Conservation (phyloP, 2,797 vertebrate genomes). For the Poeciliopsis turneri region DNA sequence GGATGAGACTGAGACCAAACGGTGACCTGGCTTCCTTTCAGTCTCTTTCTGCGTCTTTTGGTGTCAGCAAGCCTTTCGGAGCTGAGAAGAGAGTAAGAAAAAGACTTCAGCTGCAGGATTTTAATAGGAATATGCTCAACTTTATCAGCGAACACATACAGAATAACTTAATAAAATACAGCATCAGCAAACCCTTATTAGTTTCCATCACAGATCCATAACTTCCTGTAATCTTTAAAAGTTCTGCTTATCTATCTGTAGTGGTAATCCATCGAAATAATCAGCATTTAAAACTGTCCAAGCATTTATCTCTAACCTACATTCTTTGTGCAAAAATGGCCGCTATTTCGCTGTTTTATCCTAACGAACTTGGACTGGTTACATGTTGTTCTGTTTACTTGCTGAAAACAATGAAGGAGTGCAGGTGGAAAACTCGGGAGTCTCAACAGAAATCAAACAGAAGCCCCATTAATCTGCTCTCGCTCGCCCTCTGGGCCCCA, state of each 20-base stretch:
- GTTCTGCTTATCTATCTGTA: neutral
- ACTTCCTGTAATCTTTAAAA: neutral
- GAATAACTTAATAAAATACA: neutral
- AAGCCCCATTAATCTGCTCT: conserved; percentile 29
- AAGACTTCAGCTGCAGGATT: conserved; percentile 1
- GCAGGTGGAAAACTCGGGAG: conserved; percentile 10
- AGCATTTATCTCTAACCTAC: neutral
- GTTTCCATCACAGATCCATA: neutral
- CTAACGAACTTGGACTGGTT: conserved; percentile 11
- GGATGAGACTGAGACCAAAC: conserved; percentile 21
- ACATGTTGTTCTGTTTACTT: neutral
- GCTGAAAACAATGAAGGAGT: neutral
- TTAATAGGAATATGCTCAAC: neutral
- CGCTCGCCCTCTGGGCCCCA: neutral
- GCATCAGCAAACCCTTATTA: neutral
- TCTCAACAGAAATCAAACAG: conserved; percentile 10
- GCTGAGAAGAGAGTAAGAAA: neutral
- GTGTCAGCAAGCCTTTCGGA: neutral
- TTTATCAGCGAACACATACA: neutral
- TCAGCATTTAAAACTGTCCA: neutral
- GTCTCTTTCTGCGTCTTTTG: neutral
- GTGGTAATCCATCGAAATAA: too few species aligned
- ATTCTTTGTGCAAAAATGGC: neutral
- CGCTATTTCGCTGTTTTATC: neutral
- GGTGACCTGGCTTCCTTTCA: conserved; percentile 34